A percentile compares a stretch with the other conserved stretches of the same genome.
Evolutionary conservation across 2,888 invertebrate genomes (phyloP).

Genomic region (Bruchidius siliquastri): DNA sequence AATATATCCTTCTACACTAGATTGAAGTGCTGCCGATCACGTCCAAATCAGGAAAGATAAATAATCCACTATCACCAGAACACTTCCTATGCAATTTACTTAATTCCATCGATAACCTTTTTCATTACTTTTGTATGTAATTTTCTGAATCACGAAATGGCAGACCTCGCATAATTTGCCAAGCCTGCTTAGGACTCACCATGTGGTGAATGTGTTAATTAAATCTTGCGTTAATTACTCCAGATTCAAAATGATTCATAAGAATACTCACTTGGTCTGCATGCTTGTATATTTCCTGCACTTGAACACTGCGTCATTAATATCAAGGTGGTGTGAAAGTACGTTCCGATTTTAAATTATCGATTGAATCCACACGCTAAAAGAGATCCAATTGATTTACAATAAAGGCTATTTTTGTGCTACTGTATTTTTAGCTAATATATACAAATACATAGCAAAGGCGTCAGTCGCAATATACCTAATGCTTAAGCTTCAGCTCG

Average conservation of each 20-base stretch:
- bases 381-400: background rate
- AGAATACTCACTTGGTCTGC: background rate
- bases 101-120: background rate
- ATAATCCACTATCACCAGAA: background rate
- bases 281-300: background rate
- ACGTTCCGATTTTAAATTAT: background rate
- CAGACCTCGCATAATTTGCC: background rate
- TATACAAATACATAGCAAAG: background rate
- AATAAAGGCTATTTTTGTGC: background rate
- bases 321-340: background rate
- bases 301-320: background rate
- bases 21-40: background rate
- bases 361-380: background rate
- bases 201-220: background rate
- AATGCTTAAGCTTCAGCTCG: too few relatives aligned
- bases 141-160: background rate
- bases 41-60: background rate
- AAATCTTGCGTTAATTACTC: background rate
- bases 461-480: too few relatives aligned
- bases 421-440: background rate
- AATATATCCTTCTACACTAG: background rate
- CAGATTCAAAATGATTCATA: background rate
- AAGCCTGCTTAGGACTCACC: background rate
- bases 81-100: background rate
- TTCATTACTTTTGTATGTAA: background rate